Evolutionary conservation across 2,888 invertebrate genomes (phyloP).

Genomic region (Dryocosmus kuriphilus): DNA sequence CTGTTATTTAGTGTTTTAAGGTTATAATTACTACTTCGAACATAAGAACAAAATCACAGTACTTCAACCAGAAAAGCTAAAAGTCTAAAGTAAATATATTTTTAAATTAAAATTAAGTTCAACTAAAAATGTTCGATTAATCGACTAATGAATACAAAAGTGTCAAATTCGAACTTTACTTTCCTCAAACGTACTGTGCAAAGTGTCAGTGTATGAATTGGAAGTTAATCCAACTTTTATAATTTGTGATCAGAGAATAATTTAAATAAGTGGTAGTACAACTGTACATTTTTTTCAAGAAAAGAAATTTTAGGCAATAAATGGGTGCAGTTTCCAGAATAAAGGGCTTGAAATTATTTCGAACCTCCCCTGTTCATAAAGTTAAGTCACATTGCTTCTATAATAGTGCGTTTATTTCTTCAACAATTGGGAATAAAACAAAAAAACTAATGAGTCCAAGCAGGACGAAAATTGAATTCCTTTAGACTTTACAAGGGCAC

Average conservation of each 20-base stretch:
- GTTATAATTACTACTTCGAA: constrained; percentile 18
- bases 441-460: too few species aligned
- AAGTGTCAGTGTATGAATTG: neutral
- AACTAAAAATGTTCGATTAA: neutral
- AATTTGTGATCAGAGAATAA: constrained; percentile 17
- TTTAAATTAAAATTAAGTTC: neutral
- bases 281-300: constrained; percentile 28
- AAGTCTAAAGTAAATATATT: neutral
- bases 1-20: constrained; percentile 40
- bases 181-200: neutral
- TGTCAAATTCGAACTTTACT: too few species aligned
- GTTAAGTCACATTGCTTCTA: neutral
- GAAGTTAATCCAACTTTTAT: constrained; percentile 2
- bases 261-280: constrained; percentile 8
- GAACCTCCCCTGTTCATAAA: neutral
- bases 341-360: neutral
- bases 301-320: constrained; percentile 26
- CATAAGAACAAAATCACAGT: neutral
- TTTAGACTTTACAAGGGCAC: neutral
- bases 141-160: neutral
- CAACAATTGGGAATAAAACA: neutral
- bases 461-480: neutral
- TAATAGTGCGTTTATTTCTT: neutral
- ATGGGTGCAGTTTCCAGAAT: constrained; percentile 1
- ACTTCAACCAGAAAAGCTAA: neutral